phyloP scores from a whole-genome alignment of 2,797 vertebrate species.

The Parauchenoglanis ngamensis region DNA sequence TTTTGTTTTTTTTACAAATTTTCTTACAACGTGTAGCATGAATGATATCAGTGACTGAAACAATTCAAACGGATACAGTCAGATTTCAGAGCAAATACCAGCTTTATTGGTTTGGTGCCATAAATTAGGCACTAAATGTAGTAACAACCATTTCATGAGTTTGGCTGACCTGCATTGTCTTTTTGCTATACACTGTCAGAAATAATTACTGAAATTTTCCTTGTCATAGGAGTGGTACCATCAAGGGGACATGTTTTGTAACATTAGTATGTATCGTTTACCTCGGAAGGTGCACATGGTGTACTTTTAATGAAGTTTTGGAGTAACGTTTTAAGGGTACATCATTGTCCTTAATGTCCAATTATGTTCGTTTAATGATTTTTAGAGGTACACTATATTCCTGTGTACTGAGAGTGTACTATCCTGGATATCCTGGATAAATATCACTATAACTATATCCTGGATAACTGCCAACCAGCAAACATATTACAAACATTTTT shows the following conservation, averaged over 20 bases:
- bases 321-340: not conserved
- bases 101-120: not conserved
- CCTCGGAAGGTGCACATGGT: not conserved
- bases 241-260: not conserved
- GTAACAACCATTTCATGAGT: not conserved
- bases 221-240: not conserved
- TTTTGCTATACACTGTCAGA: not conserved
- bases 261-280: not conserved
- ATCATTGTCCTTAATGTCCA: not conserved
- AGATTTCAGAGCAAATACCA: not conserved
- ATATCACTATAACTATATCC: not conserved
- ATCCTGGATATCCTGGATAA: not conserved
- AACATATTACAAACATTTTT: not conserved
- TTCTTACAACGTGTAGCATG: not conserved
- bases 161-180: not conserved
- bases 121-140: not conserved
- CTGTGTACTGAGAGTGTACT: not conserved
- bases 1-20: not conserved
- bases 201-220: not conserved
- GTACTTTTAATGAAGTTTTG: not conserved
- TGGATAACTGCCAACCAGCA: not conserved
- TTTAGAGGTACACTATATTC: not conserved
- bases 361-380: no score
- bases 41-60: constrained; percentile 3
- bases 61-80: not conserved